Conservation (phyloP, 2,888 invertebrate species). For the Hemistola chrysoprasaria region DNA sequence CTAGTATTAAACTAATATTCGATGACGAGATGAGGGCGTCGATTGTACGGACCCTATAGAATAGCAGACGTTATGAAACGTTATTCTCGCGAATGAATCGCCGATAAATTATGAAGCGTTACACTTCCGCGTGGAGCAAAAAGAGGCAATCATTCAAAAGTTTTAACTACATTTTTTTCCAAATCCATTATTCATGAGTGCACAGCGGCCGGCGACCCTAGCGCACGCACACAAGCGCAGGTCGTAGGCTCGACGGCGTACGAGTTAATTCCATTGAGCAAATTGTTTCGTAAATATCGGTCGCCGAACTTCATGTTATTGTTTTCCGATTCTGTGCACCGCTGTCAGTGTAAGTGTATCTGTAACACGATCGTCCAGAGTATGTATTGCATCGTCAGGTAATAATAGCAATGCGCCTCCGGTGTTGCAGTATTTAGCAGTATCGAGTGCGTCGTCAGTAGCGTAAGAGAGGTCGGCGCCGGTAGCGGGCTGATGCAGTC, state of each 20-base stretch:
- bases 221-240: background rate
- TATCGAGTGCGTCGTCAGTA: no score
- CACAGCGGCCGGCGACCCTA: slow-evolving; percentile 7
- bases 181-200: slow-evolving; percentile 35
- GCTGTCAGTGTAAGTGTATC: no score
- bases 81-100: background rate
- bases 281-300: slow-evolving; percentile 16
- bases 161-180: slow-evolving; percentile 23
- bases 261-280: slow-evolving; percentile 15
- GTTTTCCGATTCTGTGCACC: slow-evolving; percentile 43
- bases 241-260: background rate
- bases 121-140: slow-evolving; percentile 31
- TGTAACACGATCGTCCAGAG: no score
- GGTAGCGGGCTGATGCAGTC: no score
- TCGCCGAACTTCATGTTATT: slow-evolving; percentile 32
- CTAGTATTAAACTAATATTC: no score
- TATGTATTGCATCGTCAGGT: no score
- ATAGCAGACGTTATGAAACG: background rate
- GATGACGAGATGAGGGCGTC: no score
- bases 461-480: no score
- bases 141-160: slow-evolving; percentile 28
- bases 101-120: slow-evolving; percentile 4
- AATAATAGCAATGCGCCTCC: no score
- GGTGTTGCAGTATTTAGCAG: no score
- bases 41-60: no score